These are phyloP conservation scores for Drosophila recens DNA, from an alignment of 2,888 invertebrate species.

Conservation along the genomic window DNA sequence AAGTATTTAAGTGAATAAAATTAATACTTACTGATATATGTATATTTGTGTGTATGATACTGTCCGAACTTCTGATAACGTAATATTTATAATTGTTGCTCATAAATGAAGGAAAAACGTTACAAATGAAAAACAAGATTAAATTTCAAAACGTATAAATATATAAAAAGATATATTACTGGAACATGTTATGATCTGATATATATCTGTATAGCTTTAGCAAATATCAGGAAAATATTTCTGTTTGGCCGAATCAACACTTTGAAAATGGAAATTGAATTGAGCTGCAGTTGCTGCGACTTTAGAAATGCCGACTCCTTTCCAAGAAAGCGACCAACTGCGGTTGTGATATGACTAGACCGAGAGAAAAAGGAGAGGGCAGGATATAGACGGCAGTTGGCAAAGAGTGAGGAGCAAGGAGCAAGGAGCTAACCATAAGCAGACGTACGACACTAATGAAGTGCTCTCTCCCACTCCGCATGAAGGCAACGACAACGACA, in stretches of 20 bases:
- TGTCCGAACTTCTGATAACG: too few species aligned
- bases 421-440: slow-evolving; percentile 31
- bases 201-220: too few species aligned
- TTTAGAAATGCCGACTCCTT: slow-evolving; percentile 54
- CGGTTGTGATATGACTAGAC: slow-evolving; percentile 65
- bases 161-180: too few species aligned
- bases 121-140: too few species aligned
- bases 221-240: not conserved
- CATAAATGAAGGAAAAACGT: too few species aligned
- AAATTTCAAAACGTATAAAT: too few species aligned
- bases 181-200: too few species aligned
- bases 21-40: too few species aligned
- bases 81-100: too few species aligned
- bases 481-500: slow-evolving; percentile 3
- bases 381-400: slow-evolving; percentile 6
- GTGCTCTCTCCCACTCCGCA: slow-evolving; percentile 55
- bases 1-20: too few species aligned
- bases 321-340: slow-evolving; percentile 76
- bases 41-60: too few species aligned
- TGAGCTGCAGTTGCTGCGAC: slow-evolving; percentile 50
- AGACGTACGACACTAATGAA: slow-evolving; percentile 72
- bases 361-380: not conserved
- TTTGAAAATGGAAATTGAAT: slow-evolving; percentile 53
- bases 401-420: not conserved
- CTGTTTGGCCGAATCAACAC: slow-evolving; percentile 20